Evolutionary conservation across 2,888 invertebrate species (phyloP).

Genomic region (Thera britannica): DNA sequence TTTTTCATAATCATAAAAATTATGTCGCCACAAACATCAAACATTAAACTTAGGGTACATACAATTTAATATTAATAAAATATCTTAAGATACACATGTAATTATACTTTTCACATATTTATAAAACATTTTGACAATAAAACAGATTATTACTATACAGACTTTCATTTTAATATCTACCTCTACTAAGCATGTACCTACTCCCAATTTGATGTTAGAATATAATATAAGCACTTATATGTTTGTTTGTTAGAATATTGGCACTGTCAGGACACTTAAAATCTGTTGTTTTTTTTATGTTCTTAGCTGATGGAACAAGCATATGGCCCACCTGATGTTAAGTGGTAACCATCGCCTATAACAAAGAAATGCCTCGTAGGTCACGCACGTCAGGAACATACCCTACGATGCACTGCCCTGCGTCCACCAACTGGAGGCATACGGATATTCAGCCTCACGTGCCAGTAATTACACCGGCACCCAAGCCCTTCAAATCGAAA

Average conservation of each 20-base stretch:
- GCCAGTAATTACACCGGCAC: too few species aligned
- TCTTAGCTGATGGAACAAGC: too few species aligned
- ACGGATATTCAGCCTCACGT: too few species aligned
- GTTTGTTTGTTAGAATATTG: slow-evolving; percentile 4
- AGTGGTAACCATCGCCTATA: too few species aligned
- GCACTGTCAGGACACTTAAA: neutral
- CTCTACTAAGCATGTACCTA: slow-evolving; percentile 33
- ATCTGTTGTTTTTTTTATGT: too few species aligned
- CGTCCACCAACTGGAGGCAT: too few species aligned
- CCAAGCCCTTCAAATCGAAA: too few species aligned
- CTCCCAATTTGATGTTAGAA: slow-evolving; percentile 31
- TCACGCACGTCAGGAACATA: too few species aligned
- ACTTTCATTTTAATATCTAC: slow-evolving; percentile 42
- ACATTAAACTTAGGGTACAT: slow-evolving; percentile 7
- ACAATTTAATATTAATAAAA: neutral
- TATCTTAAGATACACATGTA: slow-evolving; percentile 16
- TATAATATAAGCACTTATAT: slow-evolving; percentile 15
- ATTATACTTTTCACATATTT: slow-evolving; percentile 17
- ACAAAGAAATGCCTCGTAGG: too few species aligned
- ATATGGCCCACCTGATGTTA: too few species aligned
- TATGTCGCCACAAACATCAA: neutral
- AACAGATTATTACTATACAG: slow-evolving; percentile 38
- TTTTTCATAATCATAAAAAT: neutral
- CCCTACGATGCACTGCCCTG: too few species aligned
- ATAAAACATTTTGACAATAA: slow-evolving; percentile 33